Evolutionary conservation across 1,140 invertebrate genomes (phyloP).

Genomic region (Wasmannia auropunctata): DNA sequence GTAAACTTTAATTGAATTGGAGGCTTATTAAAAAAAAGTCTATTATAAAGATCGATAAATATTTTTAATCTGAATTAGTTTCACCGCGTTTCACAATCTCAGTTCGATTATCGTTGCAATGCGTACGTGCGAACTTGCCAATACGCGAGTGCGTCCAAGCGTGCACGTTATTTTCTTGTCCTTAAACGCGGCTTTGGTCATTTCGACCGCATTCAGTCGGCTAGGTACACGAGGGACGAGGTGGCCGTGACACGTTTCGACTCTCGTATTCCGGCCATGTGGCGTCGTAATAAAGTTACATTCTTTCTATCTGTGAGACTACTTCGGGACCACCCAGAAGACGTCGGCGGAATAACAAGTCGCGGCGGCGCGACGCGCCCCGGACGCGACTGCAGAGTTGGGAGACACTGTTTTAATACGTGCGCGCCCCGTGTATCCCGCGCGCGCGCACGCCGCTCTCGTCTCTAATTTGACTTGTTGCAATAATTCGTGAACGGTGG

Average conservation of each 20-base stretch:
- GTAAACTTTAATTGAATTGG: neutral
- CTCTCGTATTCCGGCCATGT: constrained; percentile 47
- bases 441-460: neutral
- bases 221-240: neutral
- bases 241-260: constrained; percentile 4
- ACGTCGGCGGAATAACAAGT: constrained; percentile 31
- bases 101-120: too few relatives aligned
- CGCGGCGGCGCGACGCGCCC: too few relatives aligned
- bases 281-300: constrained; percentile 53
- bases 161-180: too few relatives aligned
- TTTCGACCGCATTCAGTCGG: neutral
- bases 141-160: too few relatives aligned
- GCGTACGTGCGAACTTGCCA: too few relatives aligned
- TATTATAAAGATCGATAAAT: too few relatives aligned
- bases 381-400: too few relatives aligned
- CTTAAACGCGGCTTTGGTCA: neutral
- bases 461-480: constrained; percentile 41
- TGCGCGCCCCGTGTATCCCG: neutral
- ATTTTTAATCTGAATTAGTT: too few relatives aligned
- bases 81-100: too few relatives aligned
- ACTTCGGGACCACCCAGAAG: constrained; percentile 44
- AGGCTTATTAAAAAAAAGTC: too few relatives aligned
- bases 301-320: constrained; percentile 52
- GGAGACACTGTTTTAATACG: constrained; percentile 53
- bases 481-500: constrained; percentile 35